phyloP scores from a whole-genome alignment of 2,888 invertebrate species.

The Miltochrista miniata region DNA sequence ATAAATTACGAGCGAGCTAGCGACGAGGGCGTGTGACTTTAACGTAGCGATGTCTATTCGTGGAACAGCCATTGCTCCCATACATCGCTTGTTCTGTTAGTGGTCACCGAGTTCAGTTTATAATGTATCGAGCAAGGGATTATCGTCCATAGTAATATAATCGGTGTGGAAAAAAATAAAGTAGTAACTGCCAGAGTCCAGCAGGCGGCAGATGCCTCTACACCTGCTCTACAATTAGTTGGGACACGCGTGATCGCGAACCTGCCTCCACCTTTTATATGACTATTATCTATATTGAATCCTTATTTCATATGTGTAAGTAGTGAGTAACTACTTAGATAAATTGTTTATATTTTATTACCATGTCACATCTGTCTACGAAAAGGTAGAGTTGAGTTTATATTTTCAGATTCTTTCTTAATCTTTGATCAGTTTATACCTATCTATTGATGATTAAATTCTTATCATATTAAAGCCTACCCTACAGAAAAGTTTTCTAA shows the following conservation, averaged over 20 bases:
- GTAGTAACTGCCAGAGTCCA: conserved; percentile 62
- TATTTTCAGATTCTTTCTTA: too few species aligned
- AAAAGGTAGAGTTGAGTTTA: too few species aligned
- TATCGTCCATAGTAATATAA: conserved; percentile 41
- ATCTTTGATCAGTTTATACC: too few species aligned
- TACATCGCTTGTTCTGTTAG: conserved; percentile 58
- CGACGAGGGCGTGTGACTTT: conserved; percentile 45
- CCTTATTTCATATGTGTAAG: neutral
- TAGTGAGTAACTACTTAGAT: neutral
- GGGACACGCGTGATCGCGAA: conserved; percentile 64
- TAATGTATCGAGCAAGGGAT: conserved; percentile 44
- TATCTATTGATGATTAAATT: too few species aligned
- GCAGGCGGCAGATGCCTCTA: conserved; percentile 72
- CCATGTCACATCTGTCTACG: too few species aligned
- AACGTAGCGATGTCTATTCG: conserved; percentile 40
- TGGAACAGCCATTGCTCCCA: conserved; percentile 38
- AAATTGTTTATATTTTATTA: too few species aligned
- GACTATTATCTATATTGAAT: conserved; percentile 1
- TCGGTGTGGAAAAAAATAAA: conserved; percentile 58
- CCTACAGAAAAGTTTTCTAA: too few species aligned
- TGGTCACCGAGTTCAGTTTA: conserved; percentile 40
- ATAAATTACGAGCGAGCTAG: conserved; percentile 50
- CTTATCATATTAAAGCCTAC: too few species aligned
- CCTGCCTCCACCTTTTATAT: conserved; percentile 32
- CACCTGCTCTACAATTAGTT: conserved; percentile 77